Evolutionary conservation across 2,888 invertebrate genomes (phyloP).

Genomic region (Eupithecia insigniata): DNA sequence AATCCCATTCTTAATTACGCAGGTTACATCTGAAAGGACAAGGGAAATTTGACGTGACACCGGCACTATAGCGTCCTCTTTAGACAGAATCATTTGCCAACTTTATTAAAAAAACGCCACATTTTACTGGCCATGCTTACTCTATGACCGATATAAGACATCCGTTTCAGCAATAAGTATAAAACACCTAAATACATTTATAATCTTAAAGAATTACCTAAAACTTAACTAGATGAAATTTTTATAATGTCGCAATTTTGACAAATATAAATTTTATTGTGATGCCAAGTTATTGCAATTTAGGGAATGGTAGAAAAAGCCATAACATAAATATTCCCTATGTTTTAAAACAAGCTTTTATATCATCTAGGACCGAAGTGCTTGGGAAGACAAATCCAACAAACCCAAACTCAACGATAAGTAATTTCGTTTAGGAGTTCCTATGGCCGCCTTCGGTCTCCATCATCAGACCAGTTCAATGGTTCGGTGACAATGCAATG

Average conservation of each 20-base stretch:
- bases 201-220: background rate
- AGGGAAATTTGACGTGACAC: background rate
- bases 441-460: too few relatives aligned
- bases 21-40: background rate
- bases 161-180: background rate
- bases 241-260: background rate
- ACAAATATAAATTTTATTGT: background rate
- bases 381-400: too few relatives aligned
- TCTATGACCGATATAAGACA: background rate
- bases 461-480: too few relatives aligned
- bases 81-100: background rate
- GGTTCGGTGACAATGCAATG: too few relatives aligned
- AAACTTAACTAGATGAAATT: background rate
- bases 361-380: too few relatives aligned
- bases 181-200: slow-evolving; percentile 3
- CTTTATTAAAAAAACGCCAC: background rate
- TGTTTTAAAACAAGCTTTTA: too few relatives aligned
- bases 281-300: background rate
- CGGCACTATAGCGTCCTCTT: background rate
- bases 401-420: too few relatives aligned
- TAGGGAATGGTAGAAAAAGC: background rate
- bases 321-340: background rate
- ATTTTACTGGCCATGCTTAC: background rate
- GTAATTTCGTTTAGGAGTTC: too few relatives aligned
- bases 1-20: too few relatives aligned